Evolutionary conservation across 2,113 vertebrate genomes (phyloP), one percentile per base, ranked within the genome.

Genomic region (Barnardius zonarius): DNA sequence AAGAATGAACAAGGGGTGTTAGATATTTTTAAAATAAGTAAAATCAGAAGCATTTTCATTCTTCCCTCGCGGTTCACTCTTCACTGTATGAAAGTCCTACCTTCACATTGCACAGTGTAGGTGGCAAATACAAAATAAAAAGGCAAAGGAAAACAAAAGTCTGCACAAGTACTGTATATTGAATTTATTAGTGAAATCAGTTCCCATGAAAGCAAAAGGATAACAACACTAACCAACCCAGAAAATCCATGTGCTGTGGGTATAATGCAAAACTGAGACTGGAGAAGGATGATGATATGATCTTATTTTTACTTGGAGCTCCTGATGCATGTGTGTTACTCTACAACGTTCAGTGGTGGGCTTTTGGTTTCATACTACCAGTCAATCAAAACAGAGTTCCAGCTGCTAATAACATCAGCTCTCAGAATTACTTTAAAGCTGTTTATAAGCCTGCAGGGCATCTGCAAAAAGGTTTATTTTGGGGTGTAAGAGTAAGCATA

Each of bases 341-440:
- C 52, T 48, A 6, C 0, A 5, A 70, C 55, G 27, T 70, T 80
- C 68, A 64, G 33, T n/a, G 55, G 44, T 76, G 23, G 33, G 39
- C 37, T 55, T 72, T 59, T 91, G 28, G 41, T 86, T 93, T 93
- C 82, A 49, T 31, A 49, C 19, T 62, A 51, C 11, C 49, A 86
- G 46, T 78, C 67, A 87, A 96, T 80, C 72, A 91, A 86, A 93
- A 76, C 43, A 69, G 41, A 91, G 59, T 82, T 93, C 46, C 72
- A 90, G 59, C 55, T 91, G 64, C 37, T 93, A 91, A 89, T 67
- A 93, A 78, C 46, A 88, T 64, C 75, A 90, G 64, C 59, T 90
- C 88, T 94, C 75, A 88, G 52, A 94, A 90, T 67, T 93, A 73
- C 43, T 88, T 87, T 91, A 78, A 94, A 95, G 76, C 72, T 70